Base-by-base conservation (phyloP, 2,888 invertebrate genomes). In the Phyllotreta striolata region DNA sequence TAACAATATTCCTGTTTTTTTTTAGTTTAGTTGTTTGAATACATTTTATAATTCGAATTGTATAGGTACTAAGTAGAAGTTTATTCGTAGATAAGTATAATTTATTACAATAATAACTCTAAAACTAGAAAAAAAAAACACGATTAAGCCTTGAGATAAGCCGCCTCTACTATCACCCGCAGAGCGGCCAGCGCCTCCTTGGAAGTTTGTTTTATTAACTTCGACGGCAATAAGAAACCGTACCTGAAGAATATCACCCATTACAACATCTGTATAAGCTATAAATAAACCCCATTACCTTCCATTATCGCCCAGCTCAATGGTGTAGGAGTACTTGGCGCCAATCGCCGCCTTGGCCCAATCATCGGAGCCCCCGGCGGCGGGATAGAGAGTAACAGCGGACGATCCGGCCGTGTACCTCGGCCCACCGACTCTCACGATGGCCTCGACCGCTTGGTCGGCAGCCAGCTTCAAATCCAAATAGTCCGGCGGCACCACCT, bases 221-320 rank as follows among this genome's bases (percentile, higher is more conserved):
- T 83, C 0, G 92, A 89, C 0, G 96, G 96, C 56, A 96, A 80
- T n/a, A 95, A 83, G 78, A 96, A 97, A 1, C 96, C 96, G 77
- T 90, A 88, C 55, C 70, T 70, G 44, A 49, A 63, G 65, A 56
- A 0, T n/a, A 24, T 37, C 1, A 47, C 24, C 4, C 4, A 24
- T 24, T 24, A 24, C 24, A 24, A 1, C 24, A 24, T 24, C 24
- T 4, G n/a, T n/a, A n/a, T n/a, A n/a, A n/a, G 5, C 10, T 7
- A 13, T 47, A 24, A 52, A 37, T 1, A 37, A 5, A 38, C 4
- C 10, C 10, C 38, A 38, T 35, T 63, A 70, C 61, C 87, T 85
- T 0, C 95, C 95, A 0, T 87, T 90, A 79, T 96, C 96, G 57
- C 93, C 86, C 58, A 96, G 85, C 83, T 97, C 96, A 62, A 96